These are phyloP conservation scores for Salvelinus alpinus DNA, from an alignment of 2,113 vertebrate species.

Conservation along the genomic window DNA sequence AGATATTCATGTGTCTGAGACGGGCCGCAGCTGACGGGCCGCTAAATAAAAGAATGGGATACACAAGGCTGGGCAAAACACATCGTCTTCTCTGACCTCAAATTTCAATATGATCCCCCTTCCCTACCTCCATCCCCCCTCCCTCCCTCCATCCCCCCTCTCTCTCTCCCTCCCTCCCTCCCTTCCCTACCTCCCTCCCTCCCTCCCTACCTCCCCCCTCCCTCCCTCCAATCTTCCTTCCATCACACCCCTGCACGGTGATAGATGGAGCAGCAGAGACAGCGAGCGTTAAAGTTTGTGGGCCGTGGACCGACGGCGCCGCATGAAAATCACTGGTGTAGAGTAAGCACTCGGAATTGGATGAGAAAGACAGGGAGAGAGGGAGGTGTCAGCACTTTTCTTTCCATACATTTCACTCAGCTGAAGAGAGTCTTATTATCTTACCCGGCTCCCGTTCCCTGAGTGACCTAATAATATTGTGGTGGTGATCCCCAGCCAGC, in stretches of 20 bases:
- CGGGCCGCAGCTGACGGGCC: constrained; percentile 22
- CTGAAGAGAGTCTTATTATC: constrained; percentile 71
- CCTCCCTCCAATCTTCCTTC: constrained; percentile 11
- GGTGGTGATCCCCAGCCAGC: constrained; percentile 63
- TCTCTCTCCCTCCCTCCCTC: background rate
- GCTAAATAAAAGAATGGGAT: constrained; percentile 57
- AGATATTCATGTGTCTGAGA: constrained; percentile 57
- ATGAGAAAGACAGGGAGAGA: constrained; percentile 32
- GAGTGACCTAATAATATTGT: constrained; percentile 74
- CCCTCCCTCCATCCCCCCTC: background rate
- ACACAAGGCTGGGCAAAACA: constrained; percentile 54
- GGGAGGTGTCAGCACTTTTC: constrained; percentile 72
- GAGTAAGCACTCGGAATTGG: constrained; percentile 62
- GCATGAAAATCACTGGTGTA: constrained; percentile 63
- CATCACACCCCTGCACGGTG: constrained; percentile 38
- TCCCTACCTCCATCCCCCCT: constrained; percentile 10
- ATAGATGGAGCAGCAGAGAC: constrained; percentile 63
- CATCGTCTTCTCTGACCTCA: constrained; percentile 68
- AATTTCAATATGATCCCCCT: constrained; percentile 61
- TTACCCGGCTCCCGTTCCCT: constrained; percentile 64
- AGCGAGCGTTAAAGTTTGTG: constrained; percentile 73
- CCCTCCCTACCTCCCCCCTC: background rate
- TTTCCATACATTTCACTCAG: constrained; percentile 66
- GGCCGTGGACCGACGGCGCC: constrained; percentile 67
- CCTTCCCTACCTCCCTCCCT: constrained; percentile 13